Conservation (phyloP, 2,888 invertebrate genomes). For the Autographa pulchrina region DNA sequence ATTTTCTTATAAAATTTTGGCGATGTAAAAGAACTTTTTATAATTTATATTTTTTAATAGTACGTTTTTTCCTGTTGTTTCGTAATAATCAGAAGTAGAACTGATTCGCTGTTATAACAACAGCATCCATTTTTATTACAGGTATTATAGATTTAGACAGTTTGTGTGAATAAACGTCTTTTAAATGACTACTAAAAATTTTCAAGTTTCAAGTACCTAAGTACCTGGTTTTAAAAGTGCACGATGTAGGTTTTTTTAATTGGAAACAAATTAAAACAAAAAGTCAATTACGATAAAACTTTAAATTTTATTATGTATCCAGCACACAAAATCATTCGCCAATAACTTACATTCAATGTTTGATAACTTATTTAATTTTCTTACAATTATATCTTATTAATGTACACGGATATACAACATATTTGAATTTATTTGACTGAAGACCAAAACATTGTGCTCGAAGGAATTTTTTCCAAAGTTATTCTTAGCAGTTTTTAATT, state of each 20-base stretch:
- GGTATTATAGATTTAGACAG: background rate
- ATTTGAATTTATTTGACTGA: slow-evolving; percentile 16
- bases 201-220: background rate
- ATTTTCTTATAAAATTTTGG: no score
- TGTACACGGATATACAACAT: slow-evolving; percentile 26
- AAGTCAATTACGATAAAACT: slow-evolving; percentile 43
- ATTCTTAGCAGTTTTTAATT: slow-evolving; percentile 10
- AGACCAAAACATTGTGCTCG: slow-evolving; percentile 9
- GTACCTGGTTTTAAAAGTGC: background rate
- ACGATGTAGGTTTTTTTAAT: background rate
- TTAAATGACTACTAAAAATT: background rate
- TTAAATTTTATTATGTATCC: slow-evolving; percentile 65
- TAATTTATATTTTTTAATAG: no score
- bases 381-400: slow-evolving; percentile 26
- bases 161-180: background rate
- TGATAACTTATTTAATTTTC: slow-evolving; percentile 24
- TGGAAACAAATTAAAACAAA: slow-evolving; percentile 21
- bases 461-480: background rate
- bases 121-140: no score
- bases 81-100: no score
- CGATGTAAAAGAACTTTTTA: no score
- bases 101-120: no score
- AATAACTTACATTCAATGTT: slow-evolving; percentile 54
- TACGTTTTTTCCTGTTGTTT: no score
- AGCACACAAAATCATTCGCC: slow-evolving; percentile 66